phyloP scores from a whole-genome alignment of 1,140 invertebrate species.

The Anastrepha obliqua region DNA sequence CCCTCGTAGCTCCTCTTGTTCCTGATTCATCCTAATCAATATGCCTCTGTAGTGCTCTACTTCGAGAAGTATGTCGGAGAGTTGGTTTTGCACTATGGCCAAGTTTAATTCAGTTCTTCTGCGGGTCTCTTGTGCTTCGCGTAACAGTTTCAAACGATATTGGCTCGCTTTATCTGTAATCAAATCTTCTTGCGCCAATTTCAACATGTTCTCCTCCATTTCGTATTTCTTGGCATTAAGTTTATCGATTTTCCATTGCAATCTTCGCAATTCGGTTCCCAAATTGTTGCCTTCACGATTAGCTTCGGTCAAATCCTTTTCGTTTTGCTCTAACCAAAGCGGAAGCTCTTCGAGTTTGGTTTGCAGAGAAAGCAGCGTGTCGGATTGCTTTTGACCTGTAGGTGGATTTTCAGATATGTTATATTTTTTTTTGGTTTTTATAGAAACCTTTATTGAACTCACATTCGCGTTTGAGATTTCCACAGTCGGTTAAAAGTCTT shows the following conservation, averaged over 20 bases:
- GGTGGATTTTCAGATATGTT: not conserved
- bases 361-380: slow-evolving; percentile 74
- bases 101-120: slow-evolving; percentile 78
- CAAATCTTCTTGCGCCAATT: slow-evolving; percentile 81
- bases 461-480: slow-evolving; percentile 72
- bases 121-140: slow-evolving; percentile 74
- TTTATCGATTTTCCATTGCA: slow-evolving; percentile 75
- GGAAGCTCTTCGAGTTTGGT: slow-evolving; percentile 76
- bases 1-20: slow-evolving; percentile 60
- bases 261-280: slow-evolving; percentile 61
- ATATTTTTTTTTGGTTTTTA: too few relatives aligned
- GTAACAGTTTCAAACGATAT: slow-evolving; percentile 75
- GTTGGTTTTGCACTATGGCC: slow-evolving; percentile 79
- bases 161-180: slow-evolving; percentile 80
- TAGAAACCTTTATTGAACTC: slow-evolving; percentile 55
- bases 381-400: slow-evolving; percentile 68
- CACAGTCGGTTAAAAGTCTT: slow-evolving; percentile 77
- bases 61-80: slow-evolving; percentile 78
- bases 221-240: slow-evolving; percentile 76
- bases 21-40: slow-evolving; percentile 60
- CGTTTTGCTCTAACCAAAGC: slow-evolving; percentile 77
- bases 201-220: slow-evolving; percentile 80
- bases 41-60: slow-evolving; percentile 77
- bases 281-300: slow-evolving; percentile 68
- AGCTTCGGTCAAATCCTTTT: slow-evolving; percentile 77